Conservation (phyloP, 2,113 vertebrate genomes). For the Macquaria ambigua region DNA sequence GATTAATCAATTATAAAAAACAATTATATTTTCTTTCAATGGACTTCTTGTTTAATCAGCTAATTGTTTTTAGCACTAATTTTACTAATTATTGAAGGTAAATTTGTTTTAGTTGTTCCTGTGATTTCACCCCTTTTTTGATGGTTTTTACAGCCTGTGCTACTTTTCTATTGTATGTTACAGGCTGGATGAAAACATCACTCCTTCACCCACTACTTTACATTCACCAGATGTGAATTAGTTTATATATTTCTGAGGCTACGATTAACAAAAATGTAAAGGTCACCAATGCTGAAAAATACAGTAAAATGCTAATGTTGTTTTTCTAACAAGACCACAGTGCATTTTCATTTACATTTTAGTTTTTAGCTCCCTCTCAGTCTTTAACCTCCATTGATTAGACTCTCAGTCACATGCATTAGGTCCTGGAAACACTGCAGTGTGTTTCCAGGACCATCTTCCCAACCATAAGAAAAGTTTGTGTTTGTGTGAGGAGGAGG, state of each 20-base stretch:
- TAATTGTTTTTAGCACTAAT: neutral
- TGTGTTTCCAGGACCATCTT: neutral
- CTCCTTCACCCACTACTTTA: neutral
- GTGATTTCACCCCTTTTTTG: neutral
- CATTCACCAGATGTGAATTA: too few species aligned
- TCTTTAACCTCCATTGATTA: neutral
- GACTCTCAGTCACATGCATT: neutral
- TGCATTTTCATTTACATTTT: neutral
- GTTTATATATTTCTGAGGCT: neutral
- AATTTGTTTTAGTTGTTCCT: neutral
- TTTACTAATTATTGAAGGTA: neutral
- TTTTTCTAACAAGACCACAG: neutral
- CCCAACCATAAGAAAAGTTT: neutral
- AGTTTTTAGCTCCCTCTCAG: neutral
- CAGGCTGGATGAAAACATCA: neutral
- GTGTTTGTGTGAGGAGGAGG: constrained; percentile 1
- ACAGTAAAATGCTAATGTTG: neutral
- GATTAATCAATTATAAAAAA: neutral
- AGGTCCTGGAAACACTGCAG: neutral
- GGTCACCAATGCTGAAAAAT: neutral
- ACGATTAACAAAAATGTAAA: neutral
- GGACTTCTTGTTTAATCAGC: neutral
- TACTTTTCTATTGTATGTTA: neutral
- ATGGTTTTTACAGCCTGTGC: neutral
- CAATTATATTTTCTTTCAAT: neutral